These are phyloP conservation scores for Melinaea menophilus DNA, from an alignment of 2,888 invertebrate genomes.

Conservation along the genomic window DNA sequence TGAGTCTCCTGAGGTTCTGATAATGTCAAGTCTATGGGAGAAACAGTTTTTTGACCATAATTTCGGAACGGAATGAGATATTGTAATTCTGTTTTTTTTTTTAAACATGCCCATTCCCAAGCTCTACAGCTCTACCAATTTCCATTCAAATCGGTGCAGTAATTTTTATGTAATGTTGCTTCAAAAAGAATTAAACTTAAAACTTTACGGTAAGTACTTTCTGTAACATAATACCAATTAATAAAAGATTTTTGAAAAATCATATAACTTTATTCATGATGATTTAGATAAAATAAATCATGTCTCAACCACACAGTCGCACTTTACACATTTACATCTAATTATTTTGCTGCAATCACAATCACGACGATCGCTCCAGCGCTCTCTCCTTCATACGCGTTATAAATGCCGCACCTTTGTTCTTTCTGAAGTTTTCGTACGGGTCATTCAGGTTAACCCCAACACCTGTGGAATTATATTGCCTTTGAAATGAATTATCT, in stretches of 20 bases:
- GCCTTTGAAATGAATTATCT: not conserved
- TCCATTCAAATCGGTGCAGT: no score
- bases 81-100: no score
- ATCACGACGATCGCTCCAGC: conserved; percentile 81
- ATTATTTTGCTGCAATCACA: conserved; percentile 53
- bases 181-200: no score
- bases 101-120: no score
- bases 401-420: conserved; percentile 96
- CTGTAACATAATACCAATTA: not conserved
- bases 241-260: conserved; percentile 44
- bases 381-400: conserved; percentile 95
- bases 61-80: no score
- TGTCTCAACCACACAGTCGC: conserved; percentile 60
- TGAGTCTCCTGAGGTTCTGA: no score
- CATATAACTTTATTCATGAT: conserved; percentile 64
- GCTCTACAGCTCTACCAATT: no score
- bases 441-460: conserved; percentile 96
- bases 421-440: conserved; percentile 97
- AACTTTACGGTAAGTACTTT: conserved; percentile 3
- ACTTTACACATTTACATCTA: conserved; percentile 69
- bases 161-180: no score
- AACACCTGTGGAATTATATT: conserved; percentile 80
- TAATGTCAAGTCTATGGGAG: no score
- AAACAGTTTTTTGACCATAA: no score
- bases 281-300: conserved; percentile 76